Conservation (phyloP, 2,113 vertebrate species). For the Atlantisia rogersi region DNA sequence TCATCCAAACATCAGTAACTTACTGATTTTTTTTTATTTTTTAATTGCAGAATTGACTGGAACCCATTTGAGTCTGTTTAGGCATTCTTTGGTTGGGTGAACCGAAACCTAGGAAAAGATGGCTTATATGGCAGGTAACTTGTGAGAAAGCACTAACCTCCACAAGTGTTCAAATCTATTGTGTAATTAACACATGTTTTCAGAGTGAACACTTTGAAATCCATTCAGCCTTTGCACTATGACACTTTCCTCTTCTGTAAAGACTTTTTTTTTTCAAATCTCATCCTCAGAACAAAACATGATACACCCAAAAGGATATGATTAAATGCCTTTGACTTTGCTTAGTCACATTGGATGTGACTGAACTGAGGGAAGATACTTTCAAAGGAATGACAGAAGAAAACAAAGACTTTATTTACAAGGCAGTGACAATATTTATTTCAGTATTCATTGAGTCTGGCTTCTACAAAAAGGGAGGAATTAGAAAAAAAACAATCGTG, state of each 20-base stretch:
- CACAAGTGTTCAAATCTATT: neutral
- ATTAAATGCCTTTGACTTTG: neutral
- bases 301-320: neutral
- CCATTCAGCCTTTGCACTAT: neutral
- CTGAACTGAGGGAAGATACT: neutral
- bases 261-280: neutral
- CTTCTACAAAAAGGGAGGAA: neutral
- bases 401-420: neutral
- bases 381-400: neutral
- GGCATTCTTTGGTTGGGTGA: neutral
- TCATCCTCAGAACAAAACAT: neutral
- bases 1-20: neutral
- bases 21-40: neutral
- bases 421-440: neutral
- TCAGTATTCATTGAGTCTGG: neutral
- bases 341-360: neutral
- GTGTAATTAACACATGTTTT: neutral
- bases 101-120: neutral
- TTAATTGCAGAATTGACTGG: neutral
- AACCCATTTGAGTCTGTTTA: neutral
- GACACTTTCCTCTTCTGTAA: neutral
- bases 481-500: neutral
- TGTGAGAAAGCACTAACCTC: neutral
- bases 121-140: neutral
- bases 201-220: neutral